phyloP scores from a whole-genome alignment of 2,888 invertebrate genomes.

The Griposia aprilina region DNA sequence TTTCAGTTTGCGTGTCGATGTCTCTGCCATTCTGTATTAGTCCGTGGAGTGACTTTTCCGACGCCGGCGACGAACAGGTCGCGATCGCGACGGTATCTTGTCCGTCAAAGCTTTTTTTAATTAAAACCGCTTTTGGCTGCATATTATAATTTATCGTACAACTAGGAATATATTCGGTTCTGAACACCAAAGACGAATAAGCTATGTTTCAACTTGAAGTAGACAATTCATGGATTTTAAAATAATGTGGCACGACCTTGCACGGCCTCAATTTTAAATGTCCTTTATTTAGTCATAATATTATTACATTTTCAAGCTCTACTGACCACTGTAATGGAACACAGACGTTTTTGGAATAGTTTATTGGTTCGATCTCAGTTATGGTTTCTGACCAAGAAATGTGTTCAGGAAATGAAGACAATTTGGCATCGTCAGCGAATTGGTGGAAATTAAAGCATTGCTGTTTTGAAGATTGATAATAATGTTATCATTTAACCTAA shows the following conservation, averaged over 20 bases:
- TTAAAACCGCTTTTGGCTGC: background rate
- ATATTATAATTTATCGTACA: background rate
- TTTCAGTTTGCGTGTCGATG: no score
- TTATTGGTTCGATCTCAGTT: background rate
- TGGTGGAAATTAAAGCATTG: background rate
- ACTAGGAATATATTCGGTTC: background rate
- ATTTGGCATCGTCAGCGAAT: background rate
- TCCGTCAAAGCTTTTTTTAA: background rate
- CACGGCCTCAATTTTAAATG: background rate
- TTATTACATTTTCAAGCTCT: background rate
- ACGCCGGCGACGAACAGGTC: background rate
- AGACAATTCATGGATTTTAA: background rate
- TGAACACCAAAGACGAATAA: background rate
- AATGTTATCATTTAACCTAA: conserved; percentile 13
- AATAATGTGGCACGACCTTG: background rate
- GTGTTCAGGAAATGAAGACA: background rate
- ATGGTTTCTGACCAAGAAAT: background rate
- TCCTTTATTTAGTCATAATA: background rate
- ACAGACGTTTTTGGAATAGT: background rate
- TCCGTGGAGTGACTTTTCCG: conserved; percentile 13
- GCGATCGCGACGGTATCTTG: background rate
- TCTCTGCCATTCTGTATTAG: background rate
- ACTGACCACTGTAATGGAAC: background rate
- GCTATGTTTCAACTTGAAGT: background rate
- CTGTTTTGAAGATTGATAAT: conserved; percentile 7